Base-by-base conservation (phyloP, 2,888 invertebrate genomes). In the Crepidodera aurea region DNA sequence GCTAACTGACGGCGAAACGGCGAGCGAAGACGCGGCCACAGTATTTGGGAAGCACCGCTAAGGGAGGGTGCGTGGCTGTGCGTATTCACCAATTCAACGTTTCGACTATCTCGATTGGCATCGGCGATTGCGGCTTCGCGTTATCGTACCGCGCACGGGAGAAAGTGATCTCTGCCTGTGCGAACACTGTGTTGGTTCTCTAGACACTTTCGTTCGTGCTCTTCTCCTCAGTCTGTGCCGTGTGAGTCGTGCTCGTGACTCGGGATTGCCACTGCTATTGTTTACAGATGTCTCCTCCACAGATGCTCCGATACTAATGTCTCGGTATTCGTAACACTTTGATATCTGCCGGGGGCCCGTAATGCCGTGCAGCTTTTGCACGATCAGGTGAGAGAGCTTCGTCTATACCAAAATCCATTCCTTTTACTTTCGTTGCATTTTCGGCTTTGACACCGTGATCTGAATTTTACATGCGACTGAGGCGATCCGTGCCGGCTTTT, bases 41-140 rank as follows among this genome's bases (percentile, higher is more conserved):
- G 74, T 73, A 72, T 74, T 73, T 71, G 68, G 71, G 69, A 71
- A 73, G 67, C 69, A 65, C 63, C 63, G 68, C 64, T 60, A 25
- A 68, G 70, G 71, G 69, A 71, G 70, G 73, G 73, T 71, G 73
- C 73, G 70, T 69, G 68, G 66, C 67, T 67, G 57, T 62, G 42
- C 59, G 64, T 53, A 46, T 44, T 46, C 62, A 62, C 62, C 59
- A 46, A 46, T 46, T 46, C 25, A 25, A 13, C 15, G 34, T 29
- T 53, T 37, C 39, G 27, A 15, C 15, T 25, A 8, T 16, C 29
- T 22, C n/a, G n/a, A 16, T 29, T 15, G 12, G 22, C 10, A 19
- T 46, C n/a, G 2, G 57, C 44, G 62, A 61, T 55, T 65, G 48
- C 48, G 48, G 48, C 48, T 48, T 25, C 3, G 25, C 60, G 60